phyloP scores from a whole-genome alignment of 37 sponge, comb jelly and placozoan genomes.

The Diacarnus erythraeanus region DNA sequence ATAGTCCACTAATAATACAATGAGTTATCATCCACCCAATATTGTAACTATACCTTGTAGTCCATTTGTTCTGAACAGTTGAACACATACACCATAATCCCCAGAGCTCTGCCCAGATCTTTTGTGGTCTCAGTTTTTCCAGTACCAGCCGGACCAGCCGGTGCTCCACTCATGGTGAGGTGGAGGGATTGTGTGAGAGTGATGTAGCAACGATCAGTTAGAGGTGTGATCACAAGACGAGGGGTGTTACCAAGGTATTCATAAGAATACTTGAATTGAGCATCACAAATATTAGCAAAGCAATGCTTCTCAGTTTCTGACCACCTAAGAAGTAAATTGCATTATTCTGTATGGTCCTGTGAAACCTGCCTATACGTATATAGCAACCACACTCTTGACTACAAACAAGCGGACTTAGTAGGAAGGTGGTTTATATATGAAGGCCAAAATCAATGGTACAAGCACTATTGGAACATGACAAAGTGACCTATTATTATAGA shows the following conservation, averaged over 20 bases:
- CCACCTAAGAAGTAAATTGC: conserved; percentile 58
- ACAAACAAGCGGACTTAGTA: too few species aligned
- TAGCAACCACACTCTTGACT: background rate
- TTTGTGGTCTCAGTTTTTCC: conserved; percentile 99
- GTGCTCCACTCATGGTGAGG: conserved; percentile 98
- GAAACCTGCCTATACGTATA: background rate
- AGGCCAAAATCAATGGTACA: conserved; percentile 4
- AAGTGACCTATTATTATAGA: too few species aligned
- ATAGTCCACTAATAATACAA: background rate
- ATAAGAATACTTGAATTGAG: conserved; percentile 93
- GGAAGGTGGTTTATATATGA: background rate
- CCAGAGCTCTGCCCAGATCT: conserved; percentile 96
- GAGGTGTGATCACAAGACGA: conserved; percentile 98
- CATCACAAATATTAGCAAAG: conserved; percentile 99
- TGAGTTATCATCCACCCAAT: background rate
- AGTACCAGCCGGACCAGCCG: conserved; percentile 98
- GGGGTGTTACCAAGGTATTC: conserved; percentile 98
- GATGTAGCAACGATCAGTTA: conserved; percentile 99
- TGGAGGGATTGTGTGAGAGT: conserved; percentile 99
- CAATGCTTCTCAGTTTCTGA: conserved; percentile 90
- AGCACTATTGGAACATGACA: too few species aligned
- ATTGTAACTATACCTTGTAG: conserved; percentile 88
- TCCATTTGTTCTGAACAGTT: conserved; percentile 99
- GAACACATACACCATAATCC: conserved; percentile 99
- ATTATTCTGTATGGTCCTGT: too few species aligned